A percentile compares a stretch with the other conserved stretches of the same genome.
phyloP scores from a whole-genome alignment of 2,113 vertebrate species.

The Rhea pennata region DNA sequence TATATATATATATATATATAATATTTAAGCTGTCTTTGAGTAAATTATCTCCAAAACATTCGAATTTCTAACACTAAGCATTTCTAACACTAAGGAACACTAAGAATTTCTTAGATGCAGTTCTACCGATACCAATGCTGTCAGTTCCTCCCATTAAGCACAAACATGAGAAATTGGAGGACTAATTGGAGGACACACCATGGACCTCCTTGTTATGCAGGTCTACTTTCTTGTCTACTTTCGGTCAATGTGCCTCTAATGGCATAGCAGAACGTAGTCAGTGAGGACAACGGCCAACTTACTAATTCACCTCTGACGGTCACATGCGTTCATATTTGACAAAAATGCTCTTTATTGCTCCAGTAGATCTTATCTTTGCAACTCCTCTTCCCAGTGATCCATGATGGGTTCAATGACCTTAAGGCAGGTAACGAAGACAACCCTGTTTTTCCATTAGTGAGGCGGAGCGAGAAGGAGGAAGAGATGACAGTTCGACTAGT shows the following conservation, averaged over 20 bases:
- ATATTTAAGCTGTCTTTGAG: background rate
- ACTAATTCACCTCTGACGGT: background rate
- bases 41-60: background rate
- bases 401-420: background rate
- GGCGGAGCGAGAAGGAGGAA: background rate
- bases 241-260: background rate
- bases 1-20: too few relatives aligned
- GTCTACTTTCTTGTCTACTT: fast-evolving
- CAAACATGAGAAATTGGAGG: background rate
- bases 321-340: background rate
- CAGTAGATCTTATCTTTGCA: background rate
- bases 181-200: background rate
- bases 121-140: fast-evolving
- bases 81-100: too few relatives aligned
- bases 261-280: background rate
- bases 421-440: background rate
- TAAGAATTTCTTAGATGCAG: background rate
- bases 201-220: background rate
- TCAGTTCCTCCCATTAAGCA: background rate
- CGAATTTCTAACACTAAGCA: background rate
- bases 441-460: constrained; percentile 3
- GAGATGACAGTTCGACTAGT: background rate
- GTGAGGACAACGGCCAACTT: background rate
- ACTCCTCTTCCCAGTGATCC: background rate
- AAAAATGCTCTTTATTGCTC: background rate